Evolutionary conservation across 2,888 invertebrate genomes (phyloP).

Genomic region (Monoplex corrugatus): DNA sequence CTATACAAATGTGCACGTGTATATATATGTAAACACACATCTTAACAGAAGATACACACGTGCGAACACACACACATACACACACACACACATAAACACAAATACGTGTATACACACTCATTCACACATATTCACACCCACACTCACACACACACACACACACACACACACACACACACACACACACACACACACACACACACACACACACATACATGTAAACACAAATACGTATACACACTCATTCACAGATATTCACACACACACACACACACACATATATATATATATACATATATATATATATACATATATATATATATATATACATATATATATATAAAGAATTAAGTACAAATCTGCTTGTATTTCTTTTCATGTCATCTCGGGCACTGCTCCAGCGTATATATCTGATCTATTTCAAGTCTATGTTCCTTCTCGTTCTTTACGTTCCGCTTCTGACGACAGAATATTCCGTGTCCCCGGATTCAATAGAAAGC

Average conservation of each 20-base stretch:
- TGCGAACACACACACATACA: constrained; percentile 21
- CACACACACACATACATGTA: background rate
- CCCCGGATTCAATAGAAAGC: too few relatives aligned
- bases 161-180: background rate
- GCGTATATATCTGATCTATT: too few relatives aligned
- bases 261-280: background rate
- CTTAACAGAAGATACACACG: background rate
- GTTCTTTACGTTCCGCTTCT: too few relatives aligned
- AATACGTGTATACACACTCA: background rate
- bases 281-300: too few relatives aligned
- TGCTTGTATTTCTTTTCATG: too few relatives aligned
- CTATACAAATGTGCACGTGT: background rate
- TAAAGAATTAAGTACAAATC: too few relatives aligned
- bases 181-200: background rate
- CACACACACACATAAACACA: background rate
- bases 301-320: too few relatives aligned
- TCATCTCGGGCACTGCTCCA: too few relatives aligned
- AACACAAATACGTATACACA: background rate
- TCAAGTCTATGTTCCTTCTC: too few relatives aligned
- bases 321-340: background rate
- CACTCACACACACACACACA: background rate
- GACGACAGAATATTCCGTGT: too few relatives aligned
- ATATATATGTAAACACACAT: constrained; percentile 12
- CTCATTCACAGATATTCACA: background rate
- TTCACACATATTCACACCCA: background rate